Conservation (phyloP, 1,140 invertebrate genomes). For the Temnothorax nylanderi region DNA sequence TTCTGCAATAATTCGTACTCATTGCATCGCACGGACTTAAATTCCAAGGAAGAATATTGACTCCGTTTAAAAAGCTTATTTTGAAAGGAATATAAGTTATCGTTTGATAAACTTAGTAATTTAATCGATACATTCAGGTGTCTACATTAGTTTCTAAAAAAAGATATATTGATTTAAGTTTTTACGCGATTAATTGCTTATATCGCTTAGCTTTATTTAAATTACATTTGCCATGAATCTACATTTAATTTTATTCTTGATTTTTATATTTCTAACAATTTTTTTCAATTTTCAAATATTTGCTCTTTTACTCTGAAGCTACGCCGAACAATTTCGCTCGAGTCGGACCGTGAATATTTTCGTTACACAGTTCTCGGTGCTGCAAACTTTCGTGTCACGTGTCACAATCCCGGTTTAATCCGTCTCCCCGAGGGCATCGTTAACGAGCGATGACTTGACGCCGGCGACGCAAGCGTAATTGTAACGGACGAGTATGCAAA, state of each 20-base stretch:
- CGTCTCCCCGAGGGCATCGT: constrained; percentile 52
- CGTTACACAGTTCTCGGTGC: neutral
- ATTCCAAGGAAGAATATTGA: neutral
- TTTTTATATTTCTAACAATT: neutral
- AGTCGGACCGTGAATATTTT: neutral
- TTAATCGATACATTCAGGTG: neutral
- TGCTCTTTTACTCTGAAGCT: neutral
- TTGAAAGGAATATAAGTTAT: neutral
- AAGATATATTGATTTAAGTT: no score
- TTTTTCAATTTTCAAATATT: neutral
- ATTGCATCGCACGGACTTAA: neutral
- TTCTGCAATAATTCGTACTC: neutral
- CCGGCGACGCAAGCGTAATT: constrained; percentile 70
- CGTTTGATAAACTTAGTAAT: neutral
- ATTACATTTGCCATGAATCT: neutral
- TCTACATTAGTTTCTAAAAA: neutral
- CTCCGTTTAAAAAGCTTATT: neutral
- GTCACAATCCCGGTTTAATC: constrained; percentile 56
- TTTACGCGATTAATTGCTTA: neutral
- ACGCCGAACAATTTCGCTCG: neutral
- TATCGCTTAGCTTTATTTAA: neutral
- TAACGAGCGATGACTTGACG: constrained; percentile 63
- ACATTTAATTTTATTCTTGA: neutral
- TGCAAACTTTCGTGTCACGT: constrained; percentile 47
- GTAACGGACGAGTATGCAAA: constrained; percentile 79